Percentiles rank a stretch among this genome's conserved stretches.
These are phyloP conservation scores for Oopsacas minuta DNA, from an alignment of 37 sponge, comb jelly and placozoan species.

Conservation along the genomic window DNA sequence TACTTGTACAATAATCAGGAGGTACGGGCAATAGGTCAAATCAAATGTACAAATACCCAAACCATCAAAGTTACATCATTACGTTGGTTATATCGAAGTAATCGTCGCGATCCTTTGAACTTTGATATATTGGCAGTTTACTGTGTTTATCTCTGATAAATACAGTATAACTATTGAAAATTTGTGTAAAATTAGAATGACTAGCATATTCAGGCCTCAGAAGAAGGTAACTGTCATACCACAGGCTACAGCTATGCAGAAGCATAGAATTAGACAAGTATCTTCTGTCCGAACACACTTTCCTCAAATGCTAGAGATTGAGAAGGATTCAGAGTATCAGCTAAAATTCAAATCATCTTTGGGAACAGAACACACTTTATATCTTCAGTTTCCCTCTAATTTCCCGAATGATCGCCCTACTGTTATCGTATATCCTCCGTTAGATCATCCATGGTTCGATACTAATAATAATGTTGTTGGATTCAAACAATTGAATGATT, in stretches of 20 bases:
- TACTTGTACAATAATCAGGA: too few species aligned
- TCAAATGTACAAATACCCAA: too few species aligned
- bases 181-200: not conserved
- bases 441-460: not conserved
- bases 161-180: too few species aligned
- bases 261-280: not conserved
- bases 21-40: too few species aligned
- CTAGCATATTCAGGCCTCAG: not conserved
- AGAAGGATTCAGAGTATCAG: constrained; percentile 3
- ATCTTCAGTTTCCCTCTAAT: not conserved
- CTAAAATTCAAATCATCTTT: not conserved
- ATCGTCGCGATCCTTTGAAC: too few species aligned
- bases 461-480: not conserved
- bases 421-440: not conserved
- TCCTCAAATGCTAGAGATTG: not conserved
- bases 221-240: not conserved
- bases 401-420: not conserved
- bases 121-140: too few species aligned
- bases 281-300: not conserved
- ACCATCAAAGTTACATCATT: too few species aligned
- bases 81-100: too few species aligned
- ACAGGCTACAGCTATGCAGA: not conserved
- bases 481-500: not conserved
- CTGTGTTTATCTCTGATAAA: too few species aligned
- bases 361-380: not conserved